Evolutionary conservation across 2,113 vertebrate genomes (phyloP).

Genomic region (Erythrolamprus reginae): DNA sequence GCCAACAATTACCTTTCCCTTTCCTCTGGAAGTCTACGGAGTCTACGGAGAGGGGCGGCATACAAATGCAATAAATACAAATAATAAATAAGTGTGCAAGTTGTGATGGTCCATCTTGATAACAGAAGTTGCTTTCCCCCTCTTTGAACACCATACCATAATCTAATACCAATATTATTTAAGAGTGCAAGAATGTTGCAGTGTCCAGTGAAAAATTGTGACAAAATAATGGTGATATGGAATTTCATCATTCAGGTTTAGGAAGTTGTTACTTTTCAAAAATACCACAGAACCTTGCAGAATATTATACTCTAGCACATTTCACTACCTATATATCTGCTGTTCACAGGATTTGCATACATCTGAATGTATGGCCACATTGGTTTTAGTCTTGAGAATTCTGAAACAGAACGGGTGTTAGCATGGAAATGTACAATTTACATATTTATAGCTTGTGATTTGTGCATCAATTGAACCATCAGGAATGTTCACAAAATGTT

Average conservation of each 20-base stretch:
- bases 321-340: background rate
- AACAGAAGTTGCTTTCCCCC: background rate
- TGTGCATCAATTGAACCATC: slow-evolving; percentile 56
- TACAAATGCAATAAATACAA: too few species aligned
- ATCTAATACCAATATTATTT: background rate
- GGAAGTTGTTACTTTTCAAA: too few species aligned
- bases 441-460: slow-evolving; percentile 63
- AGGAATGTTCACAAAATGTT: slow-evolving; percentile 51
- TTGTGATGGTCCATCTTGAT: too few species aligned
- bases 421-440: slow-evolving; percentile 57
- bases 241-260: background rate
- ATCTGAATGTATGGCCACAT: background rate
- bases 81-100: too few species aligned
- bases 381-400: slow-evolving; percentile 25
- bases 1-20: too few species aligned
- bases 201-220: background rate
- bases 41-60: too few species aligned
- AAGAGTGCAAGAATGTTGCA: background rate
- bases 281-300: background rate
- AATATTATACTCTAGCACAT: background rate
- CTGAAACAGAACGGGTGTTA: slow-evolving; percentile 31
- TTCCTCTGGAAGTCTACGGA: too few species aligned
- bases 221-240: background rate
- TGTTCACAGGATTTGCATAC: slow-evolving; percentile 5
- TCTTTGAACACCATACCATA: background rate